Evolutionary conservation across 2,888 invertebrate species (phyloP).

Genomic region (Autographa gamma): DNA sequence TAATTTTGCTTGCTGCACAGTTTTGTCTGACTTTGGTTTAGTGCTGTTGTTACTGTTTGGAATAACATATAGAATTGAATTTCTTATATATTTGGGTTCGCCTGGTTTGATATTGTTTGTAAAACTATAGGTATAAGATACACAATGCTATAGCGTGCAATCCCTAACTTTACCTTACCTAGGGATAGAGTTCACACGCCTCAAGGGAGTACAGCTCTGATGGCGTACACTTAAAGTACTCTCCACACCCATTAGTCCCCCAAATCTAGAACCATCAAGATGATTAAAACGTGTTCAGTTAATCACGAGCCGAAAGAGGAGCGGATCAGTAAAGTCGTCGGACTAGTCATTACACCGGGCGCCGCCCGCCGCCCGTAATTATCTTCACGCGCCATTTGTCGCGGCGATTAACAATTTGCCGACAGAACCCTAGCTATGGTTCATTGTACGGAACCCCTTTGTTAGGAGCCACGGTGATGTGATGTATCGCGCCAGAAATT

Average conservation of each 20-base stretch:
- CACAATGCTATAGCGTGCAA: neutral
- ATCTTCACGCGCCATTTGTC: conserved; percentile 80
- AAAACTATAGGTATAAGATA: neutral
- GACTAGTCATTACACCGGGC: conserved; percentile 61
- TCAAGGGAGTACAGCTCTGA: neutral
- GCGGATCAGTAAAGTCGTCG: conserved; percentile 36
- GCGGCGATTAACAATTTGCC: conserved; percentile 76
- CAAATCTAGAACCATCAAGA: neutral
- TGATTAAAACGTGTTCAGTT: conserved; percentile 30
- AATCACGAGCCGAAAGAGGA: conserved; percentile 35
- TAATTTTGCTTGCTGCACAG: too few relatives aligned
- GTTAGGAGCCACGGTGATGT: conserved; percentile 53
- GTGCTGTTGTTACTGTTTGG: too few relatives aligned
- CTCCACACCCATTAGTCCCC: neutral
- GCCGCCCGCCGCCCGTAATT: conserved; percentile 71
- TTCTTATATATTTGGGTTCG: too few relatives aligned
- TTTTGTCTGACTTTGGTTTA: too few relatives aligned
- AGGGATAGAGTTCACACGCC: neutral
- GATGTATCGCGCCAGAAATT: conserved; percentile 54
- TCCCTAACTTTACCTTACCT: neutral
- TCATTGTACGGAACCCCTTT: conserved; percentile 73
- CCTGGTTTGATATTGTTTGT: too few relatives aligned
- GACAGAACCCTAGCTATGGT: conserved; percentile 57
- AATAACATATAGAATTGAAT: too few relatives aligned
- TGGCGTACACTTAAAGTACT: neutral